Evolutionary conservation across 2,797 vertebrate species (phyloP), one percentile per base, ranked within the genome.

Genomic region (Synaphobranchus kaupii): DNA sequence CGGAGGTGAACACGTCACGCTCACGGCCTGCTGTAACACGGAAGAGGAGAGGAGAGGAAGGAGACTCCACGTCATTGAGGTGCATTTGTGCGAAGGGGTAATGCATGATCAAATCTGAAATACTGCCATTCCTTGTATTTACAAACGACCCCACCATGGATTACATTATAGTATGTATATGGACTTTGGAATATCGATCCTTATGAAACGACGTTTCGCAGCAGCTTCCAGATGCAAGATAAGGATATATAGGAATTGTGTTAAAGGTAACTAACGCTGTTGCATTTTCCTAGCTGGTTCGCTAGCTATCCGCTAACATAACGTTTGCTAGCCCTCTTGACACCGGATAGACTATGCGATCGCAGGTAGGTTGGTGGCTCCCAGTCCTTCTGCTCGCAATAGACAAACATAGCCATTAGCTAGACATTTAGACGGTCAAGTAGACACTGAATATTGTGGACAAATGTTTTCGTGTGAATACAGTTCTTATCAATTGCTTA

Each of bases 21-120:
- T 86, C 85, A 83, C 88, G 89, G 84, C 88, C 91, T 81, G 91
- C 91, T 81, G 91, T 90, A 95, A 96, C 91, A 91, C 96, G 96
- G 96, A 96, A 96, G 96, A 89, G 94, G 88, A 89, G 90, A 84
- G 89, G 39, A 39, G 39, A 39, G 90, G 90, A 88, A 89, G 83
- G 90, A 92, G 90, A 6, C 90, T 95, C 95, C 94, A 95, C 96
- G 96, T 97, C 96, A 96, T 93, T 85, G 93, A 94, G 93, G 95
- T 95, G 95, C 93, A 92, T 93, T 89, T 89, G 25, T 82, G 84
- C 90, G 63, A 85, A 68, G 85, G 9, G 83, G 82, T 73, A 88
- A 89, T 92, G 60, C 73, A 60, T 52, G n/a, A 56, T 50, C 73
- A 48, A 39, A 34, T 52, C n/a, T 76, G 81, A 1, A 71, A 63